phyloP scores from a whole-genome alignment of 2,888 invertebrate genomes.

The Drosophila hamatofila region DNA sequence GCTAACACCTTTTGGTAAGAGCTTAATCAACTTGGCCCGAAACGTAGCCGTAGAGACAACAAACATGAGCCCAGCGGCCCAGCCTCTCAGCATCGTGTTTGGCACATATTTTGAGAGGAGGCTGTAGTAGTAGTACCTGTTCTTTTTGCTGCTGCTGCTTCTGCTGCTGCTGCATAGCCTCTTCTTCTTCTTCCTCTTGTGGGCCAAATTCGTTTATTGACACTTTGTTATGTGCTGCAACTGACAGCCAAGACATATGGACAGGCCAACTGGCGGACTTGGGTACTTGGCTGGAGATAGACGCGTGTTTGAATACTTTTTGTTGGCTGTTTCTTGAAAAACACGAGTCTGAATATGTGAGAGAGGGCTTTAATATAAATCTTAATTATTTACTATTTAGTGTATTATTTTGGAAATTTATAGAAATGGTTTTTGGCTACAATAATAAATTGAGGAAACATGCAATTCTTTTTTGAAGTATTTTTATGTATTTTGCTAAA shows the following conservation, averaged over 20 bases:
- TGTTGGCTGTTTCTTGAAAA: not conserved
- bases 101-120: conserved; percentile 28
- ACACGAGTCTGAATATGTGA: not conserved
- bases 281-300: conserved; percentile 28
- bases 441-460: no score
- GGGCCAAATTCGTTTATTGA: conserved; percentile 73
- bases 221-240: conserved; percentile 75
- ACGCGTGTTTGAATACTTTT: conserved; percentile 1
- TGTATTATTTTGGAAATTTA: no score
- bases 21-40: conserved; percentile 60
- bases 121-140: conserved; percentile 24
- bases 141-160: conserved; percentile 3
- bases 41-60: conserved; percentile 36
- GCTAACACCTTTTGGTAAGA: conserved; percentile 51
- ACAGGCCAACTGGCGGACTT: conserved; percentile 24
- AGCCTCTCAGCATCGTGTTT: conserved; percentile 2
- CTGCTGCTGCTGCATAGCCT: conserved; percentile 8
- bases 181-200: conserved; percentile 16
- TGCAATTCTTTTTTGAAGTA: no score
- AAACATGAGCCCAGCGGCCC: conserved; percentile 29
- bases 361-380: not conserved
- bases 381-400: no score
- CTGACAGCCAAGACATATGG: conserved; percentile 62
- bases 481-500: no score
- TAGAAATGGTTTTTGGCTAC: no score